Evolutionary conservation across 2,113 vertebrate genomes (phyloP), one percentile per base, ranked within the genome.

Genomic region (Chinchilla lanigera): DNA sequence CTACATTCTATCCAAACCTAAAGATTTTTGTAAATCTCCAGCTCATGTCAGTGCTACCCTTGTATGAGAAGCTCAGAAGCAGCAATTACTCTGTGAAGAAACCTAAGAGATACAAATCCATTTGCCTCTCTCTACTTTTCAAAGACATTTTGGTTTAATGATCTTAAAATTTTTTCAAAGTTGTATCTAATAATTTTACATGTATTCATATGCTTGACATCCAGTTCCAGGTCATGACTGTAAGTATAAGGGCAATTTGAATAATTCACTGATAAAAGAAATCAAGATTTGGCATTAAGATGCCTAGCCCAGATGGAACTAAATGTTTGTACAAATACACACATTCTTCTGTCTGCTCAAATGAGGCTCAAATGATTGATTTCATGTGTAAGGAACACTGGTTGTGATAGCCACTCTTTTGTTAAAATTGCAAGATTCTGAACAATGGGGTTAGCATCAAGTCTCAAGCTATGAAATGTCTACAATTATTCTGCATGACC

Each of bases 71-170:
- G 80, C 35, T 60, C 10, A 22, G 77, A 88, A 38, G 44, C 41
- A 85, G 12, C 58, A 54, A 24, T 95, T 94, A 93, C 58, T 94
- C 71, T 24, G 73, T 63, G 50, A 95, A 75, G 60, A 82, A 84
- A 38, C 22, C 58, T 47, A 78, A 81, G 61, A 65, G 35, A 84
- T 24, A 84, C 3, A 58, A 24, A 77, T 41, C 41, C 60, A 50
- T 71, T 77, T 24, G 47, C 52, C 28, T 87, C 13, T 77, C 60
- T 90, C 38, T 4, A 3, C 58, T 86, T 85, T 96, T 35, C 17
- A 60, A 93, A 63, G 38, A 35, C 35, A 69, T 56, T 73, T 80
- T 89, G 38, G 52, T 78, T 84, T 89, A 83, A 96, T 56, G 85
- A 52, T 78, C 56, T 82, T 94, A 61, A 47, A 82, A 54, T 26